phyloP scores from a whole-genome alignment of 1,140 invertebrate species.

The Caenorhabditis briggsae region DNA sequence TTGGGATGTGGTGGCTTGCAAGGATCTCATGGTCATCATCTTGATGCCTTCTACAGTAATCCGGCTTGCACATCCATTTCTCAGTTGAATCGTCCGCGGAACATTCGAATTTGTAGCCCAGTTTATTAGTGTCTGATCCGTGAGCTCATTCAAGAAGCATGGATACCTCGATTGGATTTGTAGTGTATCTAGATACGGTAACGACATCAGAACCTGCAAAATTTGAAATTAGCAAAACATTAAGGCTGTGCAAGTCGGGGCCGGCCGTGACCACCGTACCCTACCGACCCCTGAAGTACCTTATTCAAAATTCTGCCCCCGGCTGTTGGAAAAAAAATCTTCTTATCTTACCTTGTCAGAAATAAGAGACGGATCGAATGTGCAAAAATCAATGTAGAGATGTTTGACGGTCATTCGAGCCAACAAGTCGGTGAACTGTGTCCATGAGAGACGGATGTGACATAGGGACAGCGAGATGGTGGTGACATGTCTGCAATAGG shows the following conservation, averaged over 20 bases:
- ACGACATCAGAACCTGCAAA: slow-evolving; percentile 17
- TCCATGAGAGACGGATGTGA: slow-evolving; percentile 27
- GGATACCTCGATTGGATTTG: slow-evolving; percentile 47
- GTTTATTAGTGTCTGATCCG: slow-evolving; percentile 22
- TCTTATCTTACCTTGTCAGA: slow-evolving; percentile 45
- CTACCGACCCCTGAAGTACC: too few species aligned
- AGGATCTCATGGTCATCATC: background rate
- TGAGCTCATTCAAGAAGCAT: slow-evolving; percentile 13
- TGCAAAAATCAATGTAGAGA: slow-evolving; percentile 42
- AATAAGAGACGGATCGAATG: slow-evolving; percentile 34
- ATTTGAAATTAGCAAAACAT: background rate
- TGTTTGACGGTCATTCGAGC: slow-evolving; percentile 20
- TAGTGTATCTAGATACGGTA: background rate
- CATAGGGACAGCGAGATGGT: slow-evolving; percentile 12
- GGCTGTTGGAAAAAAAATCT: too few species aligned
- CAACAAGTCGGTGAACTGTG: slow-evolving; percentile 19
- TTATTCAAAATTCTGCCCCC: too few species aligned
- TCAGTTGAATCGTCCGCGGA: background rate
- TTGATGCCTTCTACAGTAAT: slow-evolving; percentile 31
- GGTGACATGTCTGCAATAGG: slow-evolving; percentile 27
- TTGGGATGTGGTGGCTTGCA: background rate
- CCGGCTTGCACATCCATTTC: slow-evolving; percentile 22
- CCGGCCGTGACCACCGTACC: too few species aligned
- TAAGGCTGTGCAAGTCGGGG: background rate
- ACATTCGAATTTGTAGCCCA: background rate